Conservation (phyloP, 2,888 invertebrate species). For the Pyrocoelia pectoralis region DNA sequence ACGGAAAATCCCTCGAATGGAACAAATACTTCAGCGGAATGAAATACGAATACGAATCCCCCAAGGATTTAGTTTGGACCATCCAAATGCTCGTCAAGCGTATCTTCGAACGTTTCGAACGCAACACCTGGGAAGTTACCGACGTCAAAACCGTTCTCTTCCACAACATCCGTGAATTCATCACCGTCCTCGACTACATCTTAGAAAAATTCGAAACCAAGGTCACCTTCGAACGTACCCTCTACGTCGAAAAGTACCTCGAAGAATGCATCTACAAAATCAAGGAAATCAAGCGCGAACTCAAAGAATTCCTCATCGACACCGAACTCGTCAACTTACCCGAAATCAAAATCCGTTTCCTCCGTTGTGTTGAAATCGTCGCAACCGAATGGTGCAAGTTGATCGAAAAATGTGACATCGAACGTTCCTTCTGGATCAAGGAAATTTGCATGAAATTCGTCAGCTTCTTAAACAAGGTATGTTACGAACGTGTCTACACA, state of each 20-base stretch:
- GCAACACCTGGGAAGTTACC: neutral
- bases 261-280: neutral
- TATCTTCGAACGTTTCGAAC: too few species aligned
- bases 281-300: neutral
- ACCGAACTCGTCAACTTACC: neutral
- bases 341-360: neutral
- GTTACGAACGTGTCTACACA: neutral
- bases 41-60: too few species aligned
- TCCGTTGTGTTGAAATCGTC: too few species aligned
- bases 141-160: too few species aligned
- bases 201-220: slow-evolving; percentile 2
- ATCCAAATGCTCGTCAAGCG: too few species aligned
- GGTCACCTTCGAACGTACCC: neutral
- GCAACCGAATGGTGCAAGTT: too few species aligned
- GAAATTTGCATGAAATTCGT: too few species aligned
- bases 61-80: too few species aligned
- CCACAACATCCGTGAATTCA: neutral
- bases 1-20: neutral
- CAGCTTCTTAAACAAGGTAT: neutral
- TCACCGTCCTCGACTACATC: neutral
- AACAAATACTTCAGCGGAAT: too few species aligned
- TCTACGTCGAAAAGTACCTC: neutral
- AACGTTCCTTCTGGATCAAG: too few species aligned
- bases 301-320: neutral
- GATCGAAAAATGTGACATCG: too few species aligned